Evolutionary conservation across 2,888 invertebrate genomes (phyloP).

Genomic region (Trissolcus brochymenae): DNA sequence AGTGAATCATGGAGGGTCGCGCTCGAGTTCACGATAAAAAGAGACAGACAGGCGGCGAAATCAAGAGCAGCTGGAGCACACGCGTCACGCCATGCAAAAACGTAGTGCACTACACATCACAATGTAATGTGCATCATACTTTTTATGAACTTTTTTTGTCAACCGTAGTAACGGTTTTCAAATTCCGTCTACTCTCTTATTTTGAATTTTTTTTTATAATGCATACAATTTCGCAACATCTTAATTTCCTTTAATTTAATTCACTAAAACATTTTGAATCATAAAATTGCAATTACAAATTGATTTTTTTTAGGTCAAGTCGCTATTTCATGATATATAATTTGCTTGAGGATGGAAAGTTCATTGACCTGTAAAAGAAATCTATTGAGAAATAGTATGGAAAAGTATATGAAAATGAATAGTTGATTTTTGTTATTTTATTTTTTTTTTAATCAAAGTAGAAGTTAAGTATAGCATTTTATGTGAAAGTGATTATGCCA

Average conservation of each 20-base stretch:
- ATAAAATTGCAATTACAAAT: too few relatives aligned
- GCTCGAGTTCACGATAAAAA: slow-evolving; percentile 35
- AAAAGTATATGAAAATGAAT: background rate
- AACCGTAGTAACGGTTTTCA: background rate
- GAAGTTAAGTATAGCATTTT: background rate
- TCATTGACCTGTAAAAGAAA: background rate
- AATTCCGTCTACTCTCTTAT: background rate
- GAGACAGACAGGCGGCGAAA: slow-evolving; percentile 64
- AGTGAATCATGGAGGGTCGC: slow-evolving; percentile 31
- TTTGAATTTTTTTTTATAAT: background rate
- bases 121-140: slow-evolving; percentile 39
- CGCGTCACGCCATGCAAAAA: slow-evolving; percentile 68
- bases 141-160: slow-evolving; percentile 4
- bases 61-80: slow-evolving; percentile 72
- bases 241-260: too few relatives aligned
- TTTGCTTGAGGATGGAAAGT: background rate
- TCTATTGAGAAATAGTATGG: background rate
- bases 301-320: too few relatives aligned
- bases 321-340: too few relatives aligned
- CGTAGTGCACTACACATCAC: slow-evolving; percentile 30
- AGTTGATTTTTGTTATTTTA: background rate
- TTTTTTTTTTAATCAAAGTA: background rate
- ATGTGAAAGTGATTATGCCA: slow-evolving; percentile 6
- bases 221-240: background rate
- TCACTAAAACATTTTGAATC: too few relatives aligned